phyloP scores from a whole-genome alignment of 2,888 invertebrate genomes.

The Ophraella communa region DNA sequence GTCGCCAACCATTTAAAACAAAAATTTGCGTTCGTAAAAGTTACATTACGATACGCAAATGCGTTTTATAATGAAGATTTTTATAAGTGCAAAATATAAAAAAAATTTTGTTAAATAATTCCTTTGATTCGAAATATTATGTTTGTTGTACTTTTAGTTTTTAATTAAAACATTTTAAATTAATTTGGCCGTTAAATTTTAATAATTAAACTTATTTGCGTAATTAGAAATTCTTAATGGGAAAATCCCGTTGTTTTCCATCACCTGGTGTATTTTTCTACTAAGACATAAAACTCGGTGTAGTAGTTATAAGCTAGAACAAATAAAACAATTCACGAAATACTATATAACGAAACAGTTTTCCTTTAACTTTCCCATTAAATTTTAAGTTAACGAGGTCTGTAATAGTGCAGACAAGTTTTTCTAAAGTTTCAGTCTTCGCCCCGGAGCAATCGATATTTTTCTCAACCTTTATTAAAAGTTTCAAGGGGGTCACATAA shows the following conservation, averaged over 20 bases:
- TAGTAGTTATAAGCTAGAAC: not conserved
- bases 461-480: constrained; percentile 31
- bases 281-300: not conserved
- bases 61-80: too few relatives aligned
- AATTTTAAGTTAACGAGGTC: constrained; percentile 14
- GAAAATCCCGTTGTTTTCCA: not conserved
- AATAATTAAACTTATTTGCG: not conserved
- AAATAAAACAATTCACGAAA: constrained; percentile 3
- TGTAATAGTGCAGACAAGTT: constrained; percentile 14
- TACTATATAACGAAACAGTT: constrained; percentile 13
- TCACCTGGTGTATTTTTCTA: not conserved
- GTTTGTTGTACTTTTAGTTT: too few relatives aligned
- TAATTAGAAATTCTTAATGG: not conserved
- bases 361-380: constrained; percentile 8
- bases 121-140: too few relatives aligned
- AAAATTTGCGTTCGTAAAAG: too few relatives aligned
- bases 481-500: constrained; percentile 23
- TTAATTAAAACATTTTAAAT: too few relatives aligned
- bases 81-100: too few relatives aligned
- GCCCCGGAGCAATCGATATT: constrained; percentile 16
- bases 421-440: constrained; percentile 5
- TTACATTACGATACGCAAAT: too few relatives aligned
- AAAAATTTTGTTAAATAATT: too few relatives aligned
- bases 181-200: not conserved
- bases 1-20: too few relatives aligned